Conservation (phyloP, 2,797 vertebrate genomes). For the Microchirus variegatus region DNA sequence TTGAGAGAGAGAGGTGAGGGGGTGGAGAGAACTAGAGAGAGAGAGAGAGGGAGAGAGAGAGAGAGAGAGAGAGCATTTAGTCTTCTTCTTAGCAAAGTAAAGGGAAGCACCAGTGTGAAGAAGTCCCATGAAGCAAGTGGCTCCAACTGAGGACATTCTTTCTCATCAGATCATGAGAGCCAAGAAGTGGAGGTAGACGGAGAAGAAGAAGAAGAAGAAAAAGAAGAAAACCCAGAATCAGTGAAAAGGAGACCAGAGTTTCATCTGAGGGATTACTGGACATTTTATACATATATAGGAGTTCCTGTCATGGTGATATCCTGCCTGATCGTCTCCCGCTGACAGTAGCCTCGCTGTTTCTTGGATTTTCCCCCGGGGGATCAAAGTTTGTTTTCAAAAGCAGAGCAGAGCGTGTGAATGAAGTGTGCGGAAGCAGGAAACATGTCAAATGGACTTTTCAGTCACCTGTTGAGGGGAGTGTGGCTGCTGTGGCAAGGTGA, state of each 20-base stretch:
- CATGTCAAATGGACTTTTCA: conserved; percentile 71
- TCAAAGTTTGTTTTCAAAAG: conserved; percentile 52
- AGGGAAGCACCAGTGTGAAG: conserved; percentile 57
- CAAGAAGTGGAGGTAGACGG: conserved; percentile 44
- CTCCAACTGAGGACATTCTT: conserved; percentile 50
- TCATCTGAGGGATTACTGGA: conserved; percentile 60
- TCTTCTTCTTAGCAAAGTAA: conserved; percentile 37
- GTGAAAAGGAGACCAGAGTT: conserved; percentile 30
- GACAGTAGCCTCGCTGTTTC: conserved; percentile 54
- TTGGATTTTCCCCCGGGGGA: conserved; percentile 58
- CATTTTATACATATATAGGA: conserved; percentile 30
- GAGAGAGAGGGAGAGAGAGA: conserved; percentile 36
- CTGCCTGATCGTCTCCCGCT: conserved; percentile 48
- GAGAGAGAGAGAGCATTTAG: conserved; percentile 39
- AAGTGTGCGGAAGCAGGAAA: conserved; percentile 51
- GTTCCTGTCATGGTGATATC: conserved; percentile 59
- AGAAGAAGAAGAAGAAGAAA: conserved; percentile 26
- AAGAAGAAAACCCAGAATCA: conserved; percentile 18
- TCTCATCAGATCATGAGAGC: conserved; percentile 59
- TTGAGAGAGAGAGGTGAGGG: conserved; percentile 31
- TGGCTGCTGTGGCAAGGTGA: conserved; percentile 82
- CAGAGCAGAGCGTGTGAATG: conserved; percentile 51
- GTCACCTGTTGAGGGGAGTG: conserved; percentile 76
- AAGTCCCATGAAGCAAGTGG: conserved; percentile 47
- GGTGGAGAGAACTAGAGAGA: conserved; percentile 18